Conservation (phyloP, 2,888 invertebrate genomes). For the Habrosyne pyritoides region DNA sequence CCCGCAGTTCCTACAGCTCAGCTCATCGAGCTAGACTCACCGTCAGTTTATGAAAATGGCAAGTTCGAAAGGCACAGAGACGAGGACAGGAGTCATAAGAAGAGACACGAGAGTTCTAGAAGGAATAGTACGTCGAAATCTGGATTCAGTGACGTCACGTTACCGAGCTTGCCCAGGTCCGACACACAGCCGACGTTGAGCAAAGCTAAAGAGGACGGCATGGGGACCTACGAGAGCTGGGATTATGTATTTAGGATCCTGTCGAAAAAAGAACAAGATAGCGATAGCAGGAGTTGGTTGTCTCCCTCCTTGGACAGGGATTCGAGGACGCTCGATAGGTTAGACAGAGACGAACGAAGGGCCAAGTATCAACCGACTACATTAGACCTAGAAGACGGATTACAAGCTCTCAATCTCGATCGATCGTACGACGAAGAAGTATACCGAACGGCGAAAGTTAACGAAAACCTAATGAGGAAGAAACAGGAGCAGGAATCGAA, state of each 20-base stretch:
- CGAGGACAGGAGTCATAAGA: slow-evolving; percentile 54
- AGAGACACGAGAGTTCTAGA: slow-evolving; percentile 56
- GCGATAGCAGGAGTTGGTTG: slow-evolving; percentile 87
- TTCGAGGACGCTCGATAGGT: slow-evolving; percentile 70
- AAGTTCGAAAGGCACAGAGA: slow-evolving; percentile 60
- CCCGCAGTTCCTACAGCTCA: slow-evolving; percentile 86
- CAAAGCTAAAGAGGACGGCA: slow-evolving; percentile 85
- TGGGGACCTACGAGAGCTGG: slow-evolving; percentile 90
- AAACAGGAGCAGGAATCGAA: slow-evolving; percentile 72
- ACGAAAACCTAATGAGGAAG: slow-evolving; percentile 75
- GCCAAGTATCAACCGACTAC: slow-evolving; percentile 77
- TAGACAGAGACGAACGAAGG: slow-evolving; percentile 72
- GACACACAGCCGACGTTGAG: slow-evolving; percentile 77
- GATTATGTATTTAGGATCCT: slow-evolving; percentile 91
- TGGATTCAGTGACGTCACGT: slow-evolving; percentile 66
- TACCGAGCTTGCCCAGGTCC: slow-evolving; percentile 73
- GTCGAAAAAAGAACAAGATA: slow-evolving; percentile 88
- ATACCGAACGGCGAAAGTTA: slow-evolving; percentile 78
- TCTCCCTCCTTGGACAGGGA: slow-evolving; percentile 77
- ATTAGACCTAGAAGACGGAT: slow-evolving; percentile 81
- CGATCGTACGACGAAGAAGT: slow-evolving; percentile 70
- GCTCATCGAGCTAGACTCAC: slow-evolving; percentile 86
- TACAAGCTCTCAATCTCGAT: slow-evolving; percentile 80
- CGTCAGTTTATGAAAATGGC: slow-evolving; percentile 69
- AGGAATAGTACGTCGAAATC: slow-evolving; percentile 71